Percentiles rank a stretch among this genome's conserved stretches.
Evolutionary conservation across 1,140 invertebrate species (phyloP).

Genomic region (Drosophila takahashii): DNA sequence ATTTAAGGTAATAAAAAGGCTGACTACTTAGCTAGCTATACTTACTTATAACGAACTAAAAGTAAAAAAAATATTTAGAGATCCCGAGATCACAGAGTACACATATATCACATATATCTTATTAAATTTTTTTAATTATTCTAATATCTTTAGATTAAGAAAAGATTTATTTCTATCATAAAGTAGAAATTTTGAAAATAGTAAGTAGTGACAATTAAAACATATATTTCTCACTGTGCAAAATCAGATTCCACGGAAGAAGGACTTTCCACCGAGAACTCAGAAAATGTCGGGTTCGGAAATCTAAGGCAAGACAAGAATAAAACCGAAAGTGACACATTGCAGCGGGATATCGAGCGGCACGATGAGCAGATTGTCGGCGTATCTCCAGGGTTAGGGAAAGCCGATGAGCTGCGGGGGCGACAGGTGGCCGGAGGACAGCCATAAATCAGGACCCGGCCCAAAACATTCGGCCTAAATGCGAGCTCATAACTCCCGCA

Average conservation of each 20-base stretch:
- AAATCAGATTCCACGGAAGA: constrained; percentile 5
- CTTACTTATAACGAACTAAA: no score
- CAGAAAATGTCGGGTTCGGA: constrained; percentile 58
- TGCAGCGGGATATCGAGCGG: constrained; percentile 34
- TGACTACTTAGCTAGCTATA: no score
- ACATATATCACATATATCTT: no score
- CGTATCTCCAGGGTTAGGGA: not conserved
- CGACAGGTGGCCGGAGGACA: constrained; percentile 40
- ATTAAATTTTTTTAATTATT: no score
- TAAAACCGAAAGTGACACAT: constrained; percentile 67
- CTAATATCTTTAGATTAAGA: no score
- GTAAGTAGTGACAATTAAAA: no score
- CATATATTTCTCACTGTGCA: not conserved
- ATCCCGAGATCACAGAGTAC: no score
- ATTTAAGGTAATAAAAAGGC: no score
- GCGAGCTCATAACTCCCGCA: constrained; percentile 59
- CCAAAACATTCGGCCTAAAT: constrained; percentile 30
- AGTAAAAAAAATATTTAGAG: no score
- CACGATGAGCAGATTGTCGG: constrained; percentile 12
- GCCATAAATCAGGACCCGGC: constrained; percentile 46
- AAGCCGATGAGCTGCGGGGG: not conserved
- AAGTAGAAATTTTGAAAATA: no score
- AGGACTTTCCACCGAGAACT: constrained; percentile 8
- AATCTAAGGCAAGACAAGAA: constrained; percentile 56
- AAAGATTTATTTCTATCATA: no score